These are phyloP conservation scores for Stichodactyla helianthus DNA, from an alignment of 64 coral and sea anemone species.

Conservation along the genomic window DNA sequence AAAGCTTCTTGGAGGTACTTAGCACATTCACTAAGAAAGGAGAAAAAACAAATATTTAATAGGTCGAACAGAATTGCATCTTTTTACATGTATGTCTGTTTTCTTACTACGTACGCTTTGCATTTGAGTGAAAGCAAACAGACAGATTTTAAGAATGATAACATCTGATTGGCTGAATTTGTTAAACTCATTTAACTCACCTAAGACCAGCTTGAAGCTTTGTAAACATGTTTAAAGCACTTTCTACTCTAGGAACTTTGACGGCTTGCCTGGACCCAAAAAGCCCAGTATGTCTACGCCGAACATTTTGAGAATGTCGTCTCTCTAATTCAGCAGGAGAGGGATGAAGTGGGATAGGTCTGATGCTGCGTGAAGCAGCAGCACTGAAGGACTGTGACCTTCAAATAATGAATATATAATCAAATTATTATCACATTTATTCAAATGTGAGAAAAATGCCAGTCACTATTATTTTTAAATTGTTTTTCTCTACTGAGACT, in stretches of 20 bases:
- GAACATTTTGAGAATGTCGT: conserved; percentile 67
- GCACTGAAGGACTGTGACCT: conserved; percentile 78
- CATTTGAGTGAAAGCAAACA: too few relatives aligned
- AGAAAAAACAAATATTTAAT: not conserved
- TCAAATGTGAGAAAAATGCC: too few relatives aligned
- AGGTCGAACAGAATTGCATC: too few relatives aligned
- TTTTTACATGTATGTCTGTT: too few relatives aligned
- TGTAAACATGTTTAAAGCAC: conserved; percentile 66
- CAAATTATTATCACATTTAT: not conserved
- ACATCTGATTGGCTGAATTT: not conserved
- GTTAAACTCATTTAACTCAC: conserved; percentile 21
- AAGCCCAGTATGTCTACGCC: conserved; percentile 57
- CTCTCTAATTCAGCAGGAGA: conserved; percentile 79
- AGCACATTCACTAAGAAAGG: conserved; percentile 60
- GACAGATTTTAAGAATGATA: not conserved
- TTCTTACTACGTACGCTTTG: too few relatives aligned
- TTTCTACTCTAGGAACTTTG: conserved; percentile 73
- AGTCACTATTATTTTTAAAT: too few relatives aligned
- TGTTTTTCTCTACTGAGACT: too few relatives aligned
- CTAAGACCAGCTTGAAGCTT: conserved; percentile 68
- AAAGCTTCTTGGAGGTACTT: conserved; percentile 75
- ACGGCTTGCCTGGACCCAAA: conserved; percentile 63
- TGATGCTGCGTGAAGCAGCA: conserved; percentile 41
- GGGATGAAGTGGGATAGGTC: conserved; percentile 43
- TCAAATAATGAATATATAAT: not conserved